Evolutionary conservation across 2,888 invertebrate species (phyloP).

Genomic region (Sclerodermus sp.): DNA sequence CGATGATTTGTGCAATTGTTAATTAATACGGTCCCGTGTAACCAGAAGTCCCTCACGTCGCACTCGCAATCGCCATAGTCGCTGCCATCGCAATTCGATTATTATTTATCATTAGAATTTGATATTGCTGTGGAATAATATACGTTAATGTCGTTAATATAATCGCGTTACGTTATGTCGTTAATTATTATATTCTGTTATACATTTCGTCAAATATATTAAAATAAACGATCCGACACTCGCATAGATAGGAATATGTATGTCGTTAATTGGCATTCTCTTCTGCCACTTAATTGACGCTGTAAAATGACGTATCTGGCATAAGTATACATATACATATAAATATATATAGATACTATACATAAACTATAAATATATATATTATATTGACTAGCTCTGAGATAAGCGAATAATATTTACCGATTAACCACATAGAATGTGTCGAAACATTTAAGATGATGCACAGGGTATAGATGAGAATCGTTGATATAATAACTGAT

Average conservation of each 20-base stretch:
- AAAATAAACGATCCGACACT: constrained; percentile 3
- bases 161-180: constrained; percentile 35
- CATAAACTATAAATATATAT: constrained; percentile 46
- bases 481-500: constrained; percentile 57
- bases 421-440: constrained; percentile 52
- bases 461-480: constrained; percentile 58
- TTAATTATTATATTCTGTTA: constrained; percentile 31
- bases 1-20: too few relatives aligned
- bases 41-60: constrained; percentile 13
- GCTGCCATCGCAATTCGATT: constrained; percentile 32
- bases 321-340: constrained; percentile 38
- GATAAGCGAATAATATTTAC: constrained; percentile 41
- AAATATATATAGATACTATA: constrained; percentile 32
- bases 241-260: neutral
- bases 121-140: constrained; percentile 25
- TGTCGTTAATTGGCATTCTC: constrained; percentile 26
- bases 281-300: constrained; percentile 46
- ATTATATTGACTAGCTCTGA: constrained; percentile 33
- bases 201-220: constrained; percentile 18
- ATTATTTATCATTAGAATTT: constrained; percentile 27
- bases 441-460: constrained; percentile 54
- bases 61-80: constrained; percentile 21
- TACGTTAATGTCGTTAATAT: constrained; percentile 32
- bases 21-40: too few relatives aligned
- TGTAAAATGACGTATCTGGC: constrained; percentile 53